Base-by-base conservation (phyloP, 2,888 invertebrate genomes). In the Hirtodrosophila cameraria region DNA sequence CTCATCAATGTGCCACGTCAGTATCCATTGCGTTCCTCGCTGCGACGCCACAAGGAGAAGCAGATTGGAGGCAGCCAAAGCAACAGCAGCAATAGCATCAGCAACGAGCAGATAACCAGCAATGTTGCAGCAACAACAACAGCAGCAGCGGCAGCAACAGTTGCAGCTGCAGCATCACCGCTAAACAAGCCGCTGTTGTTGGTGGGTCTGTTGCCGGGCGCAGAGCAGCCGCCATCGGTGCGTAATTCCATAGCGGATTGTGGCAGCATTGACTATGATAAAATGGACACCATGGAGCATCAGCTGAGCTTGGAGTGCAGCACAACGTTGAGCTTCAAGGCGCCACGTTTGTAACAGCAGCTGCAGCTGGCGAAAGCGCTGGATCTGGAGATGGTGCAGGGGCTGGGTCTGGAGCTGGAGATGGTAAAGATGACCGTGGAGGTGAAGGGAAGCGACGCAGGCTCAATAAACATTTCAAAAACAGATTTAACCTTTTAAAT, bases 41-140 rank as follows among this genome's bases (percentile, higher is more conserved):
- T 93, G 83, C 91, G 93, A 28, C 91, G 93, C 54, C 92, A 93
- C 79, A 93, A 93, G 86, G 93, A 93, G 77, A 93, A 93, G 62
- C 92, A 92, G 55, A 80, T 88, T 23, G 88, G 87, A 20, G 87
- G 79, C 55, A 82, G 80, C 45, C 84, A 79, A 58, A 83, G 80
- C 59, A 87, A 71, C 68, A 86, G 69, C 62, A 80, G 72, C 74
- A 75, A 62, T 46, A 76, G 64, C 62, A 61, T 76, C 53, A 76
- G 74, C 67, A 78, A 70, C 50, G 84, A 79, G 28, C 83, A 75
- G 42, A 13, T 83, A 18, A 69, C 60, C 41, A 59, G 58, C 52
- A 63, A 61, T 50, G 58, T 43, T 15, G 25, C 55, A 35, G 12
- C 58, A 35, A 28, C 59, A 46, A 41, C 50, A 48, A 59, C 43